Conservation (phyloP, 2,888 invertebrate species). For the Cheiracanthium punctorium region DNA sequence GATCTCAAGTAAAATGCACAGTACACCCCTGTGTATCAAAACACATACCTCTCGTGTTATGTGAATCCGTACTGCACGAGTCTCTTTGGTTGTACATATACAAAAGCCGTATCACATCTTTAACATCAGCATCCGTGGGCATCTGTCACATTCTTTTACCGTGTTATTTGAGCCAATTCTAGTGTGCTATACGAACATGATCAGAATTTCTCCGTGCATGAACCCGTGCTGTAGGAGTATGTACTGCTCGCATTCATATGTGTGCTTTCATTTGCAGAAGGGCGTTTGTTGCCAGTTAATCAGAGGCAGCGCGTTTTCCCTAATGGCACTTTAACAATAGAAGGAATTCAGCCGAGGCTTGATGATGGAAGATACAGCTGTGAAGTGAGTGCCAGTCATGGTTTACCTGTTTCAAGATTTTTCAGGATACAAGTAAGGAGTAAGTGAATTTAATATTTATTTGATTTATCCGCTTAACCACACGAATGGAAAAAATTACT, state of each 20-base stretch:
- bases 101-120: too few relatives aligned
- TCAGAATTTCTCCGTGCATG: neutral
- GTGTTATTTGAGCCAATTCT: too few relatives aligned
- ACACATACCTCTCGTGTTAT: too few relatives aligned
- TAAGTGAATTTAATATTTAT: too few relatives aligned
- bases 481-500: too few relatives aligned
- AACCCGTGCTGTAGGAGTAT: neutral
- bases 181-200: neutral
- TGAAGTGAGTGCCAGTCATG: conserved; percentile 56
- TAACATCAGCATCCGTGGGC: too few relatives aligned
- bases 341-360: conserved; percentile 62
- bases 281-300: conserved; percentile 61
- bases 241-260: neutral
- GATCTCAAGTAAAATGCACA: too few relatives aligned
- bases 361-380: conserved; percentile 72
- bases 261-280: conserved; percentile 46
- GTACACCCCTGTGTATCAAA: too few relatives aligned
- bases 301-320: conserved; percentile 69
- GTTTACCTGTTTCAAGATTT: conserved; percentile 36
- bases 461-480: too few relatives aligned
- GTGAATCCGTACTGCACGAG: too few relatives aligned
- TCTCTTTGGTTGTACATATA: too few relatives aligned
- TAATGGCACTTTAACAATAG: conserved; percentile 71
- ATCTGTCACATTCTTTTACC: too few relatives aligned
- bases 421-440: conserved; percentile 61